Evolutionary conservation across 2,113 vertebrate genomes (phyloP).

Genomic region (Sebastes schlegelii): DNA sequence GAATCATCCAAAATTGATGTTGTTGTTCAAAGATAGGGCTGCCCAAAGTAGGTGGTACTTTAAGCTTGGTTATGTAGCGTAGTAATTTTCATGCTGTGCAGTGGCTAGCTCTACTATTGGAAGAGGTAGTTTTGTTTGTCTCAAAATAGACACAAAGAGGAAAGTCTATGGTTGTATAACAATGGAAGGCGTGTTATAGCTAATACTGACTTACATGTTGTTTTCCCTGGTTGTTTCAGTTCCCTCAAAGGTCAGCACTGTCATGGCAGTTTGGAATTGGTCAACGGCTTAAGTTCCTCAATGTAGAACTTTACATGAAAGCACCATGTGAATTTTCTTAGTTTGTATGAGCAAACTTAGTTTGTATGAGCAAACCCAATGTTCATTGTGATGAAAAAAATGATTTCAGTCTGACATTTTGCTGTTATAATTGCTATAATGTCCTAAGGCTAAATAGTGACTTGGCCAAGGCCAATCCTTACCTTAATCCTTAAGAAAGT

Average conservation of each 20-base stretch:
- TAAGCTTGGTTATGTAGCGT: not conserved
- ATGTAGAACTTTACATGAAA: not conserved
- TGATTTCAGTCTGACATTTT: not conserved
- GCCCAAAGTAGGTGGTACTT: not conserved
- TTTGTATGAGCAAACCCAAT: not conserved
- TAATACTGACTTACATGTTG: not conserved
- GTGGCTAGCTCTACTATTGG: not conserved
- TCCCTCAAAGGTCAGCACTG: conserved; percentile 1
- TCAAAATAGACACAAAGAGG: not conserved
- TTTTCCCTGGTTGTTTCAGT: not conserved
- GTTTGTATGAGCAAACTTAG: not conserved
- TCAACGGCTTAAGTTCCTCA: not conserved
- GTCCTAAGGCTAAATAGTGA: not conserved
- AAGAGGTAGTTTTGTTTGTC: no score
- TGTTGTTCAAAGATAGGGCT: not conserved
- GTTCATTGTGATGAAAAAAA: not conserved
- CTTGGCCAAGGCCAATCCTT: not conserved
- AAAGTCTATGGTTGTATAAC: not conserved
- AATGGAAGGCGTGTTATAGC: not conserved
- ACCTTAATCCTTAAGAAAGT: not conserved
- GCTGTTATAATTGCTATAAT: not conserved
- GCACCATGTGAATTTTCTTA: not conserved
- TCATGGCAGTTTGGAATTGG: not conserved
- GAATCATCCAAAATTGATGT: not conserved
- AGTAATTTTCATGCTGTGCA: not conserved